Evolutionary conservation across 2,888 invertebrate species (phyloP).

Genomic region (Tridacna crocea): DNA sequence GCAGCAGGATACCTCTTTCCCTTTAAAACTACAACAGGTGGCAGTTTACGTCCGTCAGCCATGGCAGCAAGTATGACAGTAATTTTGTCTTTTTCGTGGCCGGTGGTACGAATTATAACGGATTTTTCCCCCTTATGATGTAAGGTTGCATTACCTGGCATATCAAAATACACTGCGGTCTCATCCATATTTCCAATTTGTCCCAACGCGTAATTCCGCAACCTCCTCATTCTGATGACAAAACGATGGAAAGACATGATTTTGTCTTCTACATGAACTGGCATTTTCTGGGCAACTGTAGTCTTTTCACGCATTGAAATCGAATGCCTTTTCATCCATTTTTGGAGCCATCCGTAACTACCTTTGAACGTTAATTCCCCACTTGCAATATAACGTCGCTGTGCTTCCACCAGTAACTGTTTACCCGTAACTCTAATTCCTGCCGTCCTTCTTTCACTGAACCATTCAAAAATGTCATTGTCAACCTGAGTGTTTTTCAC

Average conservation of each 20-base stretch:
- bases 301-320: constrained; percentile 31
- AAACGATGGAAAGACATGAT: constrained; percentile 27
- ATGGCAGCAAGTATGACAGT: constrained; percentile 34
- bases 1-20: constrained; percentile 20
- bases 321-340: constrained; percentile 30
- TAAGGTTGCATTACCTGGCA: constrained; percentile 36
- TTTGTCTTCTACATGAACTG: constrained; percentile 25
- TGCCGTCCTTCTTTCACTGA: constrained; percentile 8
- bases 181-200: constrained; percentile 25
- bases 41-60: constrained; percentile 34
- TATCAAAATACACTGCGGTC: constrained; percentile 34
- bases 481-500: constrained; percentile 3
- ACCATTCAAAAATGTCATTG: constrained; percentile 34
- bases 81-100: constrained; percentile 41
- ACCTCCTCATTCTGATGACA: constrained; percentile 18
- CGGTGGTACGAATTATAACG: constrained; percentile 29
- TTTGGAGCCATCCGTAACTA: constrained; percentile 25
- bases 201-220: background rate
- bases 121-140: constrained; percentile 31
- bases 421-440: constrained; percentile 29
- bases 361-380: constrained; percentile 29
- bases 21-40: constrained; percentile 29
- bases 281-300: constrained; percentile 29
- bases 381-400: constrained; percentile 10
- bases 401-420: constrained; percentile 22